Base-by-base conservation (phyloP, 2,113 vertebrate species). In the Scopus umbretta region DNA sequence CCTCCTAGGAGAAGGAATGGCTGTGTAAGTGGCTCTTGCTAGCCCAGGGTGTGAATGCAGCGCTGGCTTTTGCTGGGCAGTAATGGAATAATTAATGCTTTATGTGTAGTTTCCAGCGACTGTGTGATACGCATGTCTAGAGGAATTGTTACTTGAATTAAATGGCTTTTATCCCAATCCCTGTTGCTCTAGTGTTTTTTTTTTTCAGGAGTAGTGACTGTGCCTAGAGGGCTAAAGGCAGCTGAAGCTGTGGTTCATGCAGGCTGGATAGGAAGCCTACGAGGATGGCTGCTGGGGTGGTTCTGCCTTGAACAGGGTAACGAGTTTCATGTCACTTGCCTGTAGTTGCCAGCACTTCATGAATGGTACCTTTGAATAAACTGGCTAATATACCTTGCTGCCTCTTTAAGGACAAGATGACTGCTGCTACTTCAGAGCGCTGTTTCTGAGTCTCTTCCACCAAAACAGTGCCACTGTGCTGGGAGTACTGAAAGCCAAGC, bases 401-500 rank as follows among this genome's bases (percentile, higher is more conserved):
- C 32, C 29, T 50, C 83, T 45, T 70, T 52, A 73, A 59, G 74
- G 78, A 34, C 13, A 10, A 49, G 53, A 43, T 18, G 25, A n/a
- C 34, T 83, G 63, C 59, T 91, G 49, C 59, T 76, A 2, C 59
- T 93, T 84, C 76, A n/a, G 56, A 70, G 25, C 10, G 19, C 63
- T 55, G 23, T 22, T 92, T 72, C 86, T 81, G 79, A 81, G 40
- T 3, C 50, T 87, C 65, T 94, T 75, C 61, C 96, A 84, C 75
- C 73, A n/a, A 80, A 90, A 59, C 25, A 25, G 17, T 32, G 50
- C 86, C 75, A 1, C 84, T 83, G 81, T 90, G 85, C 75, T 73
- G 94, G 72, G 85, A 93, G 79, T 72, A 62, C 52, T 72, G 83
- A 89, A 56, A 93, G 73, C 76, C 40, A 59, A 67, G 66, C 76